Conservation (phyloP, 64 coral and sea anemone genomes). For the Acropora tenuis region DNA sequence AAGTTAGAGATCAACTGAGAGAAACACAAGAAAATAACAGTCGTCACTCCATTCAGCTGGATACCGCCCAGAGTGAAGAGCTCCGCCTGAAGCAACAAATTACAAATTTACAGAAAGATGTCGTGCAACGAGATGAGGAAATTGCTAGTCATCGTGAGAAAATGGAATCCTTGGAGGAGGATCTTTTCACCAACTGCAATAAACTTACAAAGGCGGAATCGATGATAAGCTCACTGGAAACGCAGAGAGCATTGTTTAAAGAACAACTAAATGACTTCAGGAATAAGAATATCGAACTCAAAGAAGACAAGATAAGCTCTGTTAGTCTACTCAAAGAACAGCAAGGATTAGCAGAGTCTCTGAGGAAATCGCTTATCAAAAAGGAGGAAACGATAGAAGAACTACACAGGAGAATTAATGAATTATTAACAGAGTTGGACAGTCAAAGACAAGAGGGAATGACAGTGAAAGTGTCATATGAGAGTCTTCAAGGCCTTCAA, state of each 20-base stretch:
- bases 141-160: slow-evolving; percentile 55
- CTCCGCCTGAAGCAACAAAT: slow-evolving; percentile 54
- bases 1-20: slow-evolving; percentile 55
- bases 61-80: slow-evolving; percentile 50
- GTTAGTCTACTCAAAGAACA: slow-evolving; percentile 73
- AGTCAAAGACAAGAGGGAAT: slow-evolving; percentile 70
- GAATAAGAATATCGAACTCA: slow-evolving; percentile 67
- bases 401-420: slow-evolving; percentile 48
- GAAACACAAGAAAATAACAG: slow-evolving; percentile 77
- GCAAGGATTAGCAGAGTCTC: slow-evolving; percentile 70
- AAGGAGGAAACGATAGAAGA: slow-evolving; percentile 78
- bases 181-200: slow-evolving; percentile 47
- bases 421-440: slow-evolving; percentile 80
- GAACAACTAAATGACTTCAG: slow-evolving; percentile 55
- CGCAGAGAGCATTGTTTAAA: slow-evolving; percentile 74
- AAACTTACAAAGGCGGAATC: slow-evolving; percentile 62
- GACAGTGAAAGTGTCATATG: slow-evolving; percentile 59
- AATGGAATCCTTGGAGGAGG: slow-evolving; percentile 69
- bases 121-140: slow-evolving; percentile 55
- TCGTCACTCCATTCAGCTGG: slow-evolving; percentile 64
- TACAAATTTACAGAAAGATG: slow-evolving; percentile 46
- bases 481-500: slow-evolving; percentile 48
- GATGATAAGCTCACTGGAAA: slow-evolving; percentile 56
- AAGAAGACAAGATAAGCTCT: slow-evolving; percentile 73
- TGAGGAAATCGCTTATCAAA: slow-evolving; percentile 67